Conservation (phyloP, 1,140 invertebrate species). For the Atopsyche davidsoni region DNA sequence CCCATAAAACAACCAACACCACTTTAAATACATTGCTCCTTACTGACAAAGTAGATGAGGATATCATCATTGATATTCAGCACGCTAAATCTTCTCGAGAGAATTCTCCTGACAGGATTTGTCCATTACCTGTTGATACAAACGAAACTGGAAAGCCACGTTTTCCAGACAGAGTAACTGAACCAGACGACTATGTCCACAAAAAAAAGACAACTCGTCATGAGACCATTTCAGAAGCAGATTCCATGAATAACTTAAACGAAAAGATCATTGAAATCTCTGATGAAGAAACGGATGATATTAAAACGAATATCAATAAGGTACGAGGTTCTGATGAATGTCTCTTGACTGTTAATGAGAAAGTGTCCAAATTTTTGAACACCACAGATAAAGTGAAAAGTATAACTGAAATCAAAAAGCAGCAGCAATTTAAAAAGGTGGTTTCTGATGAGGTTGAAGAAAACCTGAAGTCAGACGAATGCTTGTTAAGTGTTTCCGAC, state of each 20-base stretch:
- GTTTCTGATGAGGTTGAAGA: slow-evolving; percentile 38
- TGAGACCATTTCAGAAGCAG: slow-evolving; percentile 44
- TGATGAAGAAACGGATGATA: slow-evolving; percentile 44
- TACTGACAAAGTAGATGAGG: slow-evolving; percentile 38
- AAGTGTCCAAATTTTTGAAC: slow-evolving; percentile 48
- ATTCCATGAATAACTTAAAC: slow-evolving; percentile 38
- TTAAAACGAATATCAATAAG: slow-evolving; percentile 35
- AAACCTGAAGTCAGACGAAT: slow-evolving; percentile 45
- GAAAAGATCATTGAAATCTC: slow-evolving; percentile 49
- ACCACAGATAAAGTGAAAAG: slow-evolving; percentile 34
- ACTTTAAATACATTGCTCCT: slow-evolving; percentile 38
- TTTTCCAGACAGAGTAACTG: slow-evolving; percentile 62
- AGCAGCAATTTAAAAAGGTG: slow-evolving; percentile 36
- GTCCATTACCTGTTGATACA: slow-evolving; percentile 54
- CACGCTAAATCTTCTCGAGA: slow-evolving; percentile 66
- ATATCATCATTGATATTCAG: slow-evolving; percentile 56
- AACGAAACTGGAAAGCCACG: slow-evolving; percentile 55
- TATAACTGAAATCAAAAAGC: slow-evolving; percentile 37
- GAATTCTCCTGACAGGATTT: slow-evolving; percentile 60
- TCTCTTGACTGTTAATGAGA: slow-evolving; percentile 47
- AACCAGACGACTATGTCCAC: slow-evolving; percentile 58
- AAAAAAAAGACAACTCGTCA: slow-evolving; percentile 33
- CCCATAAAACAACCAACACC: slow-evolving; percentile 33
- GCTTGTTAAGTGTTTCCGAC: slow-evolving; percentile 54
- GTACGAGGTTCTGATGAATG: slow-evolving; percentile 38